Evolutionary conservation across 2,888 invertebrate genomes (phyloP).

Genomic region (Ypsolopha sequella): DNA sequence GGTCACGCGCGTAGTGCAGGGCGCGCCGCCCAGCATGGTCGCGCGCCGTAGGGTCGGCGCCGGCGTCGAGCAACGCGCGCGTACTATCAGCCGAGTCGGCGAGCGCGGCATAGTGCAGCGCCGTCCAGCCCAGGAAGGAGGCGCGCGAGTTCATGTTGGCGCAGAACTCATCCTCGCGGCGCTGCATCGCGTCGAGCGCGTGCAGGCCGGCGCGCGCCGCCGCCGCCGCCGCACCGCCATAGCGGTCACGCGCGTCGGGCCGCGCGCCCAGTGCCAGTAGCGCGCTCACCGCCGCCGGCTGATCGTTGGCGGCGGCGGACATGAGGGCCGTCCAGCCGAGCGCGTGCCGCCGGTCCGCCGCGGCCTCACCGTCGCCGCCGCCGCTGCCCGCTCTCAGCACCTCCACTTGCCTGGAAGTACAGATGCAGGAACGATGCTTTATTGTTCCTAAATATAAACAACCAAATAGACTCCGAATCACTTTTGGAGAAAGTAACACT

Average conservation of each 20-base stretch:
- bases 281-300: slow-evolving; percentile 68
- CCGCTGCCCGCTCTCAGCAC: slow-evolving; percentile 18
- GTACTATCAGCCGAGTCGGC: slow-evolving; percentile 76
- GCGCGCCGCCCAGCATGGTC: slow-evolving; percentile 85
- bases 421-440: too few species aligned
- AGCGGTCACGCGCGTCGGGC: slow-evolving; percentile 81
- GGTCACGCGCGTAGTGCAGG: slow-evolving; percentile 78
- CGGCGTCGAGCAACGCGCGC: slow-evolving; percentile 75
- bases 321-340: slow-evolving; percentile 92
- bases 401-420: slow-evolving; percentile 33
- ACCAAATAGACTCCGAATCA: too few species aligned
- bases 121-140: slow-evolving; percentile 87
- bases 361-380: slow-evolving; percentile 45
- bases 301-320: slow-evolving; percentile 85
- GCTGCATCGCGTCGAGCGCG: slow-evolving; percentile 77
- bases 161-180: slow-evolving; percentile 87
- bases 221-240: slow-evolving; percentile 76
- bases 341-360: slow-evolving; percentile 78
- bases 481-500: too few species aligned
- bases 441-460: too few species aligned
- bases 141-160: slow-evolving; percentile 77
- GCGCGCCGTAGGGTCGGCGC: slow-evolving; percentile 80
- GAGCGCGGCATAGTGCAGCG: slow-evolving; percentile 90
- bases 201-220: slow-evolving; percentile 77
- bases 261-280: slow-evolving; percentile 83